A percentile compares a stretch with the other conserved stretches of the same genome.
Conservation (phyloP, 2,797 vertebrate species). For the Hypotaenidia philippensis region DNA sequence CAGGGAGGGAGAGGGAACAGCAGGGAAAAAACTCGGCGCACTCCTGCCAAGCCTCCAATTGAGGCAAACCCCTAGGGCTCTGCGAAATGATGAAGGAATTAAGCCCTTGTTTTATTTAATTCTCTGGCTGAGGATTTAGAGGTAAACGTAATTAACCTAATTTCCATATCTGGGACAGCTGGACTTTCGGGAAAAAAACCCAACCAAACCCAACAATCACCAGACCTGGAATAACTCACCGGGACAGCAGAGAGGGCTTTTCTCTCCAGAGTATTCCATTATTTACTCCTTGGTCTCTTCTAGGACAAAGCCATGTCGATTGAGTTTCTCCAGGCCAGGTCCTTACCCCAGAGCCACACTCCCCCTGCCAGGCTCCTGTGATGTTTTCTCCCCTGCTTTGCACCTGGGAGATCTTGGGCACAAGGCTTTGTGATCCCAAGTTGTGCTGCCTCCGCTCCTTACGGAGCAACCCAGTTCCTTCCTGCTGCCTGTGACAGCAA, state of each 20-base stretch:
- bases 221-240: conserved; percentile 49
- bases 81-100: conserved; percentile 69
- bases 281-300: neutral
- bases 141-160: conserved; percentile 77
- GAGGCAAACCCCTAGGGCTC: conserved; percentile 60
- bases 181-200: neutral
- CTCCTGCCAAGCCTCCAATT: conserved; percentile 56
- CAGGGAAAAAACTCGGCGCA: neutral
- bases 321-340: neutral
- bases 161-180: conserved; percentile 76
- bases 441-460: rapidly evolving
- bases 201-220: neutral
- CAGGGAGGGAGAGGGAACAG: neutral
- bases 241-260: neutral
- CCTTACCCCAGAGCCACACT: neutral
- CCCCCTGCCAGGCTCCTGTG: rapidly evolving
- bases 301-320: neutral
- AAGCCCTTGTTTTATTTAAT: conserved; percentile 76
- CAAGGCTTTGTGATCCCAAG: neutral
- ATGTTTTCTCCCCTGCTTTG: neutral
- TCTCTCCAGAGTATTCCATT: neutral
- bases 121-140: conserved; percentile 72
- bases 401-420: rapidly evolving
- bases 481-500: neutral
- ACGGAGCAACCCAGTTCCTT: neutral